These are phyloP conservation scores for Kobus ellipsiprymnus DNA, from an alignment of 2,113 vertebrate species.

Conservation along the genomic window DNA sequence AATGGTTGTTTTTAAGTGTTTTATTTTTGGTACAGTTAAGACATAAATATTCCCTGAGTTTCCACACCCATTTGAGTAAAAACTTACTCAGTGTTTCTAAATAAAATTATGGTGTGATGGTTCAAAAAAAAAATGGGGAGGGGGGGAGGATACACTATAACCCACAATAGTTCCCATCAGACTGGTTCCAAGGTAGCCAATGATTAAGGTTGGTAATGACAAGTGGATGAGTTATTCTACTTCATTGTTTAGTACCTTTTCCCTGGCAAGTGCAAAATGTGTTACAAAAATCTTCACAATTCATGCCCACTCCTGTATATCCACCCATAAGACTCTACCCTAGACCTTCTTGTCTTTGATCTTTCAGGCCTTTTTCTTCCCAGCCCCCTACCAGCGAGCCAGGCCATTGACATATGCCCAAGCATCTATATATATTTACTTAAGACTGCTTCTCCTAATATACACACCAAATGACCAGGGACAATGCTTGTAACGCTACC, in stretches of 20 bases:
- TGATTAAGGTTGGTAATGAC: not conserved
- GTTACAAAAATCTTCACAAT: not conserved
- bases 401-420: not conserved
- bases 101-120: slow-evolving; percentile 22
- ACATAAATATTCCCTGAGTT: not conserved
- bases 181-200: not conserved
- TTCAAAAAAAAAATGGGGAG: not conserved
- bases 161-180: not conserved
- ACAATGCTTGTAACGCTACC: not conserved
- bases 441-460: not conserved
- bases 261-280: not conserved
- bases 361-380: not conserved
- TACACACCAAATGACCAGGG: not conserved
- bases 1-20: not conserved
- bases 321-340: not conserved
- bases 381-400: not conserved
- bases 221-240: not conserved
- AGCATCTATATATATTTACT: not conserved
- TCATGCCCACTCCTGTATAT: not conserved
- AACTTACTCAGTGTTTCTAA: slow-evolving; percentile 45
- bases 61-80: slow-evolving; percentile 9
- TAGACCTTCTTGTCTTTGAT: not conserved
- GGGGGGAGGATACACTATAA: not conserved
- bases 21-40: slow-evolving; percentile 48
- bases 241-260: not conserved